phyloP scores from a whole-genome alignment of 2,797 vertebrate species.

The Micropoecilia bifurca region DNA sequence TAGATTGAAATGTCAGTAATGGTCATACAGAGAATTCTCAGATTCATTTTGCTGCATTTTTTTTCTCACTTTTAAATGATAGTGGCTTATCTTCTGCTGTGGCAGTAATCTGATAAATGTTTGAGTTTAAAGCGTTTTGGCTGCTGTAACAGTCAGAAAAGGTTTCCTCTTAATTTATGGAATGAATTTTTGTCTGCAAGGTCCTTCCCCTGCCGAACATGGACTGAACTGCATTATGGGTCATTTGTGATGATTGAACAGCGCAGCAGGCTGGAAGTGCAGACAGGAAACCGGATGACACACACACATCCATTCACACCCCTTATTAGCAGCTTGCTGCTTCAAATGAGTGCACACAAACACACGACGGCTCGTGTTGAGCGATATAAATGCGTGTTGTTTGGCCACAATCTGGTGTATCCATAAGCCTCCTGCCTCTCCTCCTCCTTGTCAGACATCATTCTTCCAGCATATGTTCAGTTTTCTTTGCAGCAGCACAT shows the following conservation, averaged over 20 bases:
- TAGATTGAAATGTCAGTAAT: background rate
- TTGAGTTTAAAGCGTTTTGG: background rate
- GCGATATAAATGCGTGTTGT: conserved; percentile 10
- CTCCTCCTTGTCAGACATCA: conserved; percentile 41
- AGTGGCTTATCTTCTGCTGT: background rate
- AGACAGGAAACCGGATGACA: conserved; percentile 18
- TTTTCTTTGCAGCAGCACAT: conserved; percentile 38
- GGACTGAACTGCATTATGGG: conserved; percentile 20
- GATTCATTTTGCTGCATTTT: too few species aligned
- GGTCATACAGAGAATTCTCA: too few species aligned
- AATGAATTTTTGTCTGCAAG: background rate
- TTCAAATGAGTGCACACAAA: conserved; percentile 16
- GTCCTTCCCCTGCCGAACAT: background rate
- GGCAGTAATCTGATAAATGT: background rate
- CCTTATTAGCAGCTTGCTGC: conserved; percentile 25
- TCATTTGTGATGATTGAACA: conserved; percentile 47
- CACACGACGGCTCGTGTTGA: background rate
- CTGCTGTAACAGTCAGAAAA: background rate
- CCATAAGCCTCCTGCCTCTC: background rate
- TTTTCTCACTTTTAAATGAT: background rate
- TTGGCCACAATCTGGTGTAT: conserved; percentile 26
- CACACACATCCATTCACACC: conserved; percentile 30
- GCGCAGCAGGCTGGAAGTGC: conserved; percentile 18
- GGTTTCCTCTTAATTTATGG: too few species aligned
- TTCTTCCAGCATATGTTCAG: conserved; percentile 53